A percentile compares a stretch with the other conserved stretches of the same genome.
Conservation (phyloP, 2,888 invertebrate genomes). For the Tetramorium bicarinatum region DNA sequence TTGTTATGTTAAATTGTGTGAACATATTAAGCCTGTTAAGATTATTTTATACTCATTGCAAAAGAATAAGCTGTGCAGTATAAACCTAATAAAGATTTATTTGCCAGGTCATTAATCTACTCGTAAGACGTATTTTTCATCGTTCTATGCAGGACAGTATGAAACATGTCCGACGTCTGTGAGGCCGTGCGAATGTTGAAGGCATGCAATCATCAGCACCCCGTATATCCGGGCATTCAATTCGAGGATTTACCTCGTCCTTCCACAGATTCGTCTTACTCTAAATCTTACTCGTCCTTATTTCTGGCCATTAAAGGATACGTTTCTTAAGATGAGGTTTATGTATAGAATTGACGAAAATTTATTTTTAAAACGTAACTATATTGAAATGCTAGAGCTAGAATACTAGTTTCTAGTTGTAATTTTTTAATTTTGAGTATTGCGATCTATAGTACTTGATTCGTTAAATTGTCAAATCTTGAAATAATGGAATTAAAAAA, state of each 20-base stretch:
- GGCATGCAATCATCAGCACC: conserved; percentile 77
- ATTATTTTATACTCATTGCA: neutral
- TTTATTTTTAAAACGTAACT: neutral
- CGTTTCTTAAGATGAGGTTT: neutral
- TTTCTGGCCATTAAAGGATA: conserved; percentile 59
- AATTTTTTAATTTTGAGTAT: conserved; percentile 10
- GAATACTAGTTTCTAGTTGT: neutral
- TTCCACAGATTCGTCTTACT: conserved; percentile 61
- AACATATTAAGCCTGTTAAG: neutral
- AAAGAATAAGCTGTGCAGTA: neutral
- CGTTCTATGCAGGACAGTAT: conserved; percentile 28
- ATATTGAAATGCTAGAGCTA: neutral
- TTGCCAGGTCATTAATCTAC: conserved; percentile 18
- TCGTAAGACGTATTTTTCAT: conserved; percentile 21
- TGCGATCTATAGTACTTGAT: neutral
- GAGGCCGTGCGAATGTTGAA: conserved; percentile 64
- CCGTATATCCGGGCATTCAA: conserved; percentile 84
- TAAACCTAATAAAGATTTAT: conserved; percentile 8
- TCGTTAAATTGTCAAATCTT: neutral
- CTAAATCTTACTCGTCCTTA: conserved; percentile 45
- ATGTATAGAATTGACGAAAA: neutral
- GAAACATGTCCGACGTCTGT: conserved; percentile 48
- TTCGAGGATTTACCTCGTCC: conserved; percentile 72
- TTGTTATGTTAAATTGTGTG: neutral
- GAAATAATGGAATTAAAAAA: neutral